A percentile compares a stretch with the other conserved stretches of the same genome.
Evolutionary conservation across 1,140 invertebrate genomes (phyloP).

Genomic region (Babylonia areolata): DNA sequence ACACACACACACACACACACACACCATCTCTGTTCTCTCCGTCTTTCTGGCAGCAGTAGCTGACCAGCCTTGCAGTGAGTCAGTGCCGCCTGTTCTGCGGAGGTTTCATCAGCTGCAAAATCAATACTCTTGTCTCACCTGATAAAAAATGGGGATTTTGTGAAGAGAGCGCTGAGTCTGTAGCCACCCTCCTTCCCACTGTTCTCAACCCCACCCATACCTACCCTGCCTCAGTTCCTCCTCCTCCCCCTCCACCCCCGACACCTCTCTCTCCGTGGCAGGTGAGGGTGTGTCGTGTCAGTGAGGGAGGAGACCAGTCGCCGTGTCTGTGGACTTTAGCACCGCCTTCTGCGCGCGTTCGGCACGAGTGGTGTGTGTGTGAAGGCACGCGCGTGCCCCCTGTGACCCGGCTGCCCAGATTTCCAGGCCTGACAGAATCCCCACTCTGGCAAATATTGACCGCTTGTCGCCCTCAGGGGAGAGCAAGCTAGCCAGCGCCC

Average conservation of each 20-base stretch:
- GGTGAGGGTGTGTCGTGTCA: background rate
- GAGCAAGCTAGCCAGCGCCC: background rate
- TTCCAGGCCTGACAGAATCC: background rate
- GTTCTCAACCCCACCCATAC: background rate
- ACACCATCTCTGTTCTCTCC: too few species aligned
- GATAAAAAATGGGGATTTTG: background rate
- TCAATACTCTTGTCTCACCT: too few species aligned
- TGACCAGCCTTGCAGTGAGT: too few species aligned
- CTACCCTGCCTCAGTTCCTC: background rate
- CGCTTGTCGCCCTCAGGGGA: background rate
- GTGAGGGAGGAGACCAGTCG: background rate
- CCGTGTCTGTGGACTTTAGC: background rate
- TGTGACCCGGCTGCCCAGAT: background rate
- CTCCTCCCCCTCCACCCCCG: background rate
- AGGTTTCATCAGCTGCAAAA: too few species aligned
- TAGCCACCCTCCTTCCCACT: background rate
- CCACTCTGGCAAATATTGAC: background rate
- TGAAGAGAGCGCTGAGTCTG: background rate
- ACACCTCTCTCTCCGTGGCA: background rate
- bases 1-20: background rate
- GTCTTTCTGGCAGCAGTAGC: conserved; percentile 12
- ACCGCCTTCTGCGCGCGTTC: conserved; percentile 16
- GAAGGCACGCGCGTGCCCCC: conserved; percentile 23
- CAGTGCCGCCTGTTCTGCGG: too few species aligned
- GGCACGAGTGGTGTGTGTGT: conserved; percentile 15